phyloP scores from a whole-genome alignment of 2,797 vertebrate genomes.

The Cyprinella venusta region DNA sequence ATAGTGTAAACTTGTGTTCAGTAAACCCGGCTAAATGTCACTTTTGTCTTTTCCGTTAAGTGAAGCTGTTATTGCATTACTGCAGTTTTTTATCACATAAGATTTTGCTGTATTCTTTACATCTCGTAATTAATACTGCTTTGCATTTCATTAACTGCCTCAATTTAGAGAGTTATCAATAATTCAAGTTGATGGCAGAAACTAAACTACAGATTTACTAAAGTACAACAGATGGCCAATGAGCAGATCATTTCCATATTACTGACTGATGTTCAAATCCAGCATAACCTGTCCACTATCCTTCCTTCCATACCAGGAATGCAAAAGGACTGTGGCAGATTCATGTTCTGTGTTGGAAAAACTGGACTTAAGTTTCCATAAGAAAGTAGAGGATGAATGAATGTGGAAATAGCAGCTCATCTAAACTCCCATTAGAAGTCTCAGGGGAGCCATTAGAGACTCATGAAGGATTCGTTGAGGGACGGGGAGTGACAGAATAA shows the following conservation, averaged over 20 bases:
- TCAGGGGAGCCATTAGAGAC: slow-evolving; percentile 49
- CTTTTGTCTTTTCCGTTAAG: not conserved
- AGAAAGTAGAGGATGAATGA: slow-evolving; percentile 49
- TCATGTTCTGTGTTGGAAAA: slow-evolving; percentile 25
- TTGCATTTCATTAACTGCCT: slow-evolving; percentile 37
- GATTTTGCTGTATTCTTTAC: not conserved
- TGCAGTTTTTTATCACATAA: slow-evolving; percentile 13
- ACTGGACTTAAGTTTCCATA: slow-evolving; percentile 28
- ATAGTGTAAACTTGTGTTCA: not conserved
- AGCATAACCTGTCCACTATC: not conserved
- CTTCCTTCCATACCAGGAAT: slow-evolving; percentile 9
- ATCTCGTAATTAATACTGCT: slow-evolving; percentile 10
- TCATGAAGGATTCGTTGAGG: slow-evolving; percentile 1
- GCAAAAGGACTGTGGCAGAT: slow-evolving; percentile 13
- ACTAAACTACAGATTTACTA: slow-evolving; percentile 23
- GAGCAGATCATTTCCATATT: slow-evolving; percentile 38
- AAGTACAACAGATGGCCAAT: slow-evolving; percentile 32
- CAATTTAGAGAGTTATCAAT: slow-evolving; percentile 41
- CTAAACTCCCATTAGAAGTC: slow-evolving; percentile 46
- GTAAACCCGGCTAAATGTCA: not conserved
- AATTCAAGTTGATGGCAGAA: slow-evolving; percentile 37
- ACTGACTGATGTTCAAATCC: slow-evolving; percentile 11
- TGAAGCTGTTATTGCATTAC: not conserved
- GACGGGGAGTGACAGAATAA: slow-evolving; percentile 54
- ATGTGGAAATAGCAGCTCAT: slow-evolving; percentile 35